Evolutionary conservation across 2,113 vertebrate species (phyloP).

Genomic region (Gymnogyps californianus): DNA sequence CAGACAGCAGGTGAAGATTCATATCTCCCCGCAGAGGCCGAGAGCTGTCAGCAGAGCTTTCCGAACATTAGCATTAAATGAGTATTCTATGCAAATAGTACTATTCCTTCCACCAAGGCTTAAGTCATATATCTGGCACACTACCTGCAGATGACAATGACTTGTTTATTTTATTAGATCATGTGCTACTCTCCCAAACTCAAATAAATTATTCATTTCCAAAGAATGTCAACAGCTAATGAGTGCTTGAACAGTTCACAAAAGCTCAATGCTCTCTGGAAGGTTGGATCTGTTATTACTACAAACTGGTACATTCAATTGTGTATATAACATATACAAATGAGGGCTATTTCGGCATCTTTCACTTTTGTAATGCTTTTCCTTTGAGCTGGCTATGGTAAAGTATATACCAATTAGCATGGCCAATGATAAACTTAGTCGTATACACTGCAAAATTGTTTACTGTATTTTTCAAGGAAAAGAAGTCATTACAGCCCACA

Average conservation of each 20-base stretch:
- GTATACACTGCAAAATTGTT: neutral
- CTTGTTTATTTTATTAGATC: conserved; percentile 60
- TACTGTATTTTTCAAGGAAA: neutral
- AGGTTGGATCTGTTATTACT: neutral
- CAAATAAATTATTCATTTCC: conserved; percentile 49
- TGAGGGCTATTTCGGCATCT: neutral
- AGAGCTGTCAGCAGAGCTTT: conserved; percentile 37
- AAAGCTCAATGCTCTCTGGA: neutral
- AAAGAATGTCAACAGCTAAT: conserved; percentile 42
- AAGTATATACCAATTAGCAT: neutral
- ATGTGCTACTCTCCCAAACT: conserved; percentile 38
- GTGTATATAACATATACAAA: neutral
- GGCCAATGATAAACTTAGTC: neutral
- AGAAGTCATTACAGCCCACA: neutral
- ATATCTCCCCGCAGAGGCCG: conserved; percentile 1
- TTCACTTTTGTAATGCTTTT: neutral
- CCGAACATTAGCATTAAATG: neutral
- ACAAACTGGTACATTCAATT: neutral
- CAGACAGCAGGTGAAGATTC: conserved; percentile 55
- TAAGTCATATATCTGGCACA: conserved; percentile 51
- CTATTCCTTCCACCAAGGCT: neutral
- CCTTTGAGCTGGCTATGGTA: neutral
- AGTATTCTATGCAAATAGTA: conserved; percentile 35
- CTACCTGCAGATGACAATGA: conserved; percentile 49
- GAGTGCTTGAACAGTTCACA: neutral